These are phyloP conservation scores for Drosophila prosaltans DNA, from an alignment of 1,140 invertebrate genomes.

Conservation along the genomic window DNA sequence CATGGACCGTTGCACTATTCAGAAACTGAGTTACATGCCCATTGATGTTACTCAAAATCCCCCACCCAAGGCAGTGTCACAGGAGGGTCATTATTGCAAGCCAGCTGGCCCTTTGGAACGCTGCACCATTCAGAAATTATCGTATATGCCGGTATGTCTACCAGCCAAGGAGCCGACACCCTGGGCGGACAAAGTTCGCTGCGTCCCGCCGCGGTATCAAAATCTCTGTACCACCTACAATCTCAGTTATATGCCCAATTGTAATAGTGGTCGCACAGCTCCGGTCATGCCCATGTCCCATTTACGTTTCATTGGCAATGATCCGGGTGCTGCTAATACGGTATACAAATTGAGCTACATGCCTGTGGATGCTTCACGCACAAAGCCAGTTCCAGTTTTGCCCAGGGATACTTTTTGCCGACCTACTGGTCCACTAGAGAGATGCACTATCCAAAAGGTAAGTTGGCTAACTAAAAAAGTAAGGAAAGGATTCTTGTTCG, in stretches of 20 bases:
- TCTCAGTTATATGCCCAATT: conserved; percentile 84
- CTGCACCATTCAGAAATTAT: conserved; percentile 85
- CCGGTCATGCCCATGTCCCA: conserved; percentile 79
- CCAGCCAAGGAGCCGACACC: conserved; percentile 84
- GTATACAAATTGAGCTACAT: conserved; percentile 85
- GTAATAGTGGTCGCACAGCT: conserved; percentile 80
- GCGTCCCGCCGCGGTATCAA: conserved; percentile 70
- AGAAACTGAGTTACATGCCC: conserved; percentile 84
- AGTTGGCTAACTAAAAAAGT: conserved; percentile 25
- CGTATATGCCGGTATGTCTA: conserved; percentile 85
- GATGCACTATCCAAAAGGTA: conserved; percentile 85
- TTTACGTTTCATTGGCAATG: conserved; percentile 61
- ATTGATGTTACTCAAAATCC: conserved; percentile 82
- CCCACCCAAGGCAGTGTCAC: conserved; percentile 81
- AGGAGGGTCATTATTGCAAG: conserved; percentile 82
- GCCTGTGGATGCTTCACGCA: conserved; percentile 82
- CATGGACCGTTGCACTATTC: conserved; percentile 84
- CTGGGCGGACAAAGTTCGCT: conserved; percentile 83
- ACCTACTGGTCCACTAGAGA: conserved; percentile 73
- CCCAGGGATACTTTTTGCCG: conserved; percentile 83
- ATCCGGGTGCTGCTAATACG: conserved; percentile 67
- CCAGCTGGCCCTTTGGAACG: conserved; percentile 78
- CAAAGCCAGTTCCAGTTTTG: conserved; percentile 78
- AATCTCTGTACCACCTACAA: conserved; percentile 78
- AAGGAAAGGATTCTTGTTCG: background rate